These are phyloP conservation scores for Chrysemys picta DNA, from an alignment of 2,113 vertebrate species.

Conservation along the genomic window DNA sequence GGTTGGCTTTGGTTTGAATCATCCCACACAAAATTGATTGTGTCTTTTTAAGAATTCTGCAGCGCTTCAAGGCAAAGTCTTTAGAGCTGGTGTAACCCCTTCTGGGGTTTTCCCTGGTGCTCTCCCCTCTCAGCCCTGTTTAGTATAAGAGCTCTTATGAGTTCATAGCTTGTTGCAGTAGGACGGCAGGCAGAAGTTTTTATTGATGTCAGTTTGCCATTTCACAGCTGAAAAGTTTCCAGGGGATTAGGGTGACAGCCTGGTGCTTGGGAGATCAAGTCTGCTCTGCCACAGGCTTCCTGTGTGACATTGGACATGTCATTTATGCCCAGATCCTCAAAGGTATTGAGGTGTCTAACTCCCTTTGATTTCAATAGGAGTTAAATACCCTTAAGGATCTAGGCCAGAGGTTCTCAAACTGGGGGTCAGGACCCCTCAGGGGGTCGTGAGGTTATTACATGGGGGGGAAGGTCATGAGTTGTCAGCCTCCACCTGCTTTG, in stretches of 20 bases:
- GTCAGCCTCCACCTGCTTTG: too few relatives aligned
- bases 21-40: neutral
- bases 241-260: neutral
- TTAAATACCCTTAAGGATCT: neutral
- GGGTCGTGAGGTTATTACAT: too few relatives aligned
- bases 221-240: neutral
- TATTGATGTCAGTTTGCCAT: neutral
- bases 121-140: neutral
- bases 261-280: neutral
- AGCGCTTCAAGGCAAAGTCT: neutral
- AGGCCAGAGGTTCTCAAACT: neutral
- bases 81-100: neutral
- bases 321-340: neutral
- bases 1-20: neutral
- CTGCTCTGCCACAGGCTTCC: neutral
- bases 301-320: accelerated
- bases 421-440: too few relatives aligned
- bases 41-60: neutral
- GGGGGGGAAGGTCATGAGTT: too few relatives aligned
- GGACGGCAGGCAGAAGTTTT: neutral
- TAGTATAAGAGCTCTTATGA: neutral
- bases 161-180: neutral
- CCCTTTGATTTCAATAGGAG: neutral
- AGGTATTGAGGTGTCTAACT: neutral
- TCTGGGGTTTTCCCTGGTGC: neutral